A percentile compares a stretch with the other conserved stretches of the same genome.
Conservation (phyloP, 2,888 invertebrate species). For the Hemithea aestivaria region DNA sequence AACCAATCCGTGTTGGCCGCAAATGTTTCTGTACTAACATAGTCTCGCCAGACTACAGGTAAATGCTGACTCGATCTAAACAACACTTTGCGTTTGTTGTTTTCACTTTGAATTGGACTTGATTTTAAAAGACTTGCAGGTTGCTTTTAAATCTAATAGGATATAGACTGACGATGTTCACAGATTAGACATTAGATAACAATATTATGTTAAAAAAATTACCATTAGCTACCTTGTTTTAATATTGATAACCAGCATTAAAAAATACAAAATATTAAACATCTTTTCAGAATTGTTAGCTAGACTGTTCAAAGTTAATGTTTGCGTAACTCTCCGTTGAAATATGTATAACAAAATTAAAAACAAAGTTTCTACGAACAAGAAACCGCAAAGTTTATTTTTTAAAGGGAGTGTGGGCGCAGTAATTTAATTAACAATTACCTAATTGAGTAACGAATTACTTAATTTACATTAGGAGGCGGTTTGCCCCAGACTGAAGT, state of each 20-base stretch:
- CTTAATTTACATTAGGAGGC: conserved; percentile 40
- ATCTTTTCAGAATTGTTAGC: too few relatives aligned
- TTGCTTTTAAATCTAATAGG: too few relatives aligned
- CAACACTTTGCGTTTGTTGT: conserved; percentile 1
- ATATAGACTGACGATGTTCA: too few relatives aligned
- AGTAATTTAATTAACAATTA: conserved; percentile 27
- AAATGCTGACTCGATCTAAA: conserved; percentile 9
- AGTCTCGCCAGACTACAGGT: conserved; percentile 23
- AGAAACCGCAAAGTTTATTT: conserved; percentile 14
- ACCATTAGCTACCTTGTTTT: too few relatives aligned
- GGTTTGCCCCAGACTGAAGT: conserved; percentile 31
- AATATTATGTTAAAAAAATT: too few relatives aligned
- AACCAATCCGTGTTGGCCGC: conserved; percentile 65
- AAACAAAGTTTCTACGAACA: conserved; percentile 2
- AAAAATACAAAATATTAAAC: too few relatives aligned
- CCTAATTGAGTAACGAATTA: conserved; percentile 32
- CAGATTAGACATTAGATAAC: too few relatives aligned
- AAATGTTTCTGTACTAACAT: conserved; percentile 43
- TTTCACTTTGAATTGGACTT: too few relatives aligned
- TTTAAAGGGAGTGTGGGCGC: conserved; percentile 26
- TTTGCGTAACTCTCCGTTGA: too few relatives aligned
- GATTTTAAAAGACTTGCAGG: too few relatives aligned
- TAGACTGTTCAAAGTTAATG: too few relatives aligned
- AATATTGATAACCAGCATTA: too few relatives aligned
- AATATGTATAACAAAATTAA: background rate